phyloP scores from a whole-genome alignment of 2,113 vertebrate genomes.

The Upupa epops region DNA sequence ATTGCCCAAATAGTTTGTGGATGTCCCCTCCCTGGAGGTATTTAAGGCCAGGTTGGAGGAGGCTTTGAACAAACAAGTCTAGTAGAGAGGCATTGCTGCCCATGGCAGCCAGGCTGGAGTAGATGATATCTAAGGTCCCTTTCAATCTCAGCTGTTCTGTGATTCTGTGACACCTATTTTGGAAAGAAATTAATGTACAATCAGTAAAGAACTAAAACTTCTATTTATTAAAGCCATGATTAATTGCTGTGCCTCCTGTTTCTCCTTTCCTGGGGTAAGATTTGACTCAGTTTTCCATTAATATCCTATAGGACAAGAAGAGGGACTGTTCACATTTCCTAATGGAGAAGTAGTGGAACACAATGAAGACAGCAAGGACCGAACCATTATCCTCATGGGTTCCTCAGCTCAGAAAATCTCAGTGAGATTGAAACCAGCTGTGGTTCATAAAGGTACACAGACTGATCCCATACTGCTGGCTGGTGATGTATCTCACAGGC shows the following conservation, averaged over 20 bases:
- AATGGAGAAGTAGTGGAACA: conserved; percentile 77
- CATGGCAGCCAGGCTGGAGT: too few species aligned
- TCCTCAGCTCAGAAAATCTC: conserved; percentile 77
- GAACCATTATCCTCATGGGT: conserved; percentile 85
- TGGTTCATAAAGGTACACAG: conserved; percentile 85
- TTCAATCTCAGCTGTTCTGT: background rate
- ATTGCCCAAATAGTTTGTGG: too few species aligned
- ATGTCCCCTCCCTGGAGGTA: too few species aligned
- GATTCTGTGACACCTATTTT: background rate
- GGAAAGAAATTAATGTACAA: background rate
- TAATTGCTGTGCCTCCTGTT: background rate
- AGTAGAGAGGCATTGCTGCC: too few species aligned
- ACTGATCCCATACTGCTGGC: conserved; percentile 74
- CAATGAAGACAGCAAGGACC: conserved; percentile 79
- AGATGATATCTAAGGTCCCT: too few species aligned
- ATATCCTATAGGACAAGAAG: conserved; percentile 78
- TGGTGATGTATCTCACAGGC: background rate
- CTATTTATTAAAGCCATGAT: background rate
- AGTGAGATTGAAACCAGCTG: conserved; percentile 72
- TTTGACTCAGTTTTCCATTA: background rate
- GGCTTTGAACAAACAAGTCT: too few species aligned
- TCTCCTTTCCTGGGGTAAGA: background rate
- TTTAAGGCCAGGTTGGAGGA: too few species aligned
- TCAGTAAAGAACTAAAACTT: background rate
- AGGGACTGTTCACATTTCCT: conserved; percentile 81